Evolutionary conservation across 1,140 invertebrate genomes (phyloP), one percentile per base, ranked within the genome.

Genomic region (Micrasema minimum): DNA sequence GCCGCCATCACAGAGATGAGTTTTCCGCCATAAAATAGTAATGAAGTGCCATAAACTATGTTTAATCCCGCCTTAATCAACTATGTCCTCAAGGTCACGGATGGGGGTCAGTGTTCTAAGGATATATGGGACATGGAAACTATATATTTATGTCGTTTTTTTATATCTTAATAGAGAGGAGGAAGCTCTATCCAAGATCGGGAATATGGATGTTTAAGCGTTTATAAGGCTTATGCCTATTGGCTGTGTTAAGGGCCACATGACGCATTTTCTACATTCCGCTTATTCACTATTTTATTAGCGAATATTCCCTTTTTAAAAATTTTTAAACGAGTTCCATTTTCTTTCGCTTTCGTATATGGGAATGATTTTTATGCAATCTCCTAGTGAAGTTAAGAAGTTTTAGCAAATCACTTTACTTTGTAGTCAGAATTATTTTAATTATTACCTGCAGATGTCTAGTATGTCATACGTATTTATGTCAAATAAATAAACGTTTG

Each of bases 41-140:
- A 53, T 35, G 50, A 53, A 26, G 23, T 23, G 20, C 23, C 50
- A 9, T 53, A 53, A 53, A 10, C 50, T 7, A 31, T 35, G 26
- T 53, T 51, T 22, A 22, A n/a, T 31, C n/a, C 6, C 50, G 20
- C 26, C 46, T 48, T 48, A 26, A 26, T 16, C 1, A 53, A 22
- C 10, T 12, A 26, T 1, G 11, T 53, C 12, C 23, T 18, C 9
- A 53, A 12, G 50, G 9, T 11, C n/a, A 14, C 50, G 26, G 20
- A 53, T 26, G 12, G 11, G 20, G 23, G 23, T 26, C 23, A 31
- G 23, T 5, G 18, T 0, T 16, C 16, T 2, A 20, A 22, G 46
- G 11, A 45, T 14, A 45, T n/a, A n/a, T n/a, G n/a, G n/a, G 18
- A 45, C n/a, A 45, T 1, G 43, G 18, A 7, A 45, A 0, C 18